Conservation (phyloP, 2,888 invertebrate species). For the Iselma pallidipennis region DNA sequence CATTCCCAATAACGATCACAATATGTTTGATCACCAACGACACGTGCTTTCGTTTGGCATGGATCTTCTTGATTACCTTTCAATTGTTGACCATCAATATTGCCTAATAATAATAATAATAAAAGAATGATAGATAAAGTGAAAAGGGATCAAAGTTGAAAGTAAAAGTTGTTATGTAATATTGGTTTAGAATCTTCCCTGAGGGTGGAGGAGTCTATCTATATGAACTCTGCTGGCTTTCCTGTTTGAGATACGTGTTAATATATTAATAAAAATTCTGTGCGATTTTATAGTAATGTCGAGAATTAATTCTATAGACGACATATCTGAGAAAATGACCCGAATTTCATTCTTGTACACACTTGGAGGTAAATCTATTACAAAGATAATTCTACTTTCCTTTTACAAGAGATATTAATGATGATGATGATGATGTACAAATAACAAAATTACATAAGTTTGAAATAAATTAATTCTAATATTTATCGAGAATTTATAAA, state of each 20-base stretch:
- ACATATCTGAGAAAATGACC: neutral
- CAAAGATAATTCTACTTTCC: too few relatives aligned
- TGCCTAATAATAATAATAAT: neutral
- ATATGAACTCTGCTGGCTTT: too few relatives aligned
- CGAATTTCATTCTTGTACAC: neutral
- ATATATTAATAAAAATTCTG: too few relatives aligned
- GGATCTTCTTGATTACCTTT: conserved; percentile 70
- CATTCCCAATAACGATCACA: conserved; percentile 89
- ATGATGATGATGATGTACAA: too few relatives aligned
- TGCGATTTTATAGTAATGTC: too few relatives aligned
- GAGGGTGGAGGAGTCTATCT: too few relatives aligned
- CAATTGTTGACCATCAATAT: conserved; percentile 44
- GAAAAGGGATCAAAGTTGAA: conserved; percentile 15
- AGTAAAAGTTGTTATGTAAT: conserved; percentile 22
- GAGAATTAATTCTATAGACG: neutral
- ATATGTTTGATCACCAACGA: conserved; percentile 78
- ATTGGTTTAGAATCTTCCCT: conserved; percentile 12
- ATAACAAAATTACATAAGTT: too few relatives aligned
- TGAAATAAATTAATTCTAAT: too few relatives aligned
- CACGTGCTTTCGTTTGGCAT: conserved; percentile 76
- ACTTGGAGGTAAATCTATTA: too few relatives aligned
- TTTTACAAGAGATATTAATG: too few relatives aligned
- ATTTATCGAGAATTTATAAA: too few relatives aligned
- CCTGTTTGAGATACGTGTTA: too few relatives aligned
- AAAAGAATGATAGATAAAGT: neutral